Evolutionary conservation across 2,888 invertebrate species (phyloP).

Genomic region (Craniophora ligustri): DNA sequence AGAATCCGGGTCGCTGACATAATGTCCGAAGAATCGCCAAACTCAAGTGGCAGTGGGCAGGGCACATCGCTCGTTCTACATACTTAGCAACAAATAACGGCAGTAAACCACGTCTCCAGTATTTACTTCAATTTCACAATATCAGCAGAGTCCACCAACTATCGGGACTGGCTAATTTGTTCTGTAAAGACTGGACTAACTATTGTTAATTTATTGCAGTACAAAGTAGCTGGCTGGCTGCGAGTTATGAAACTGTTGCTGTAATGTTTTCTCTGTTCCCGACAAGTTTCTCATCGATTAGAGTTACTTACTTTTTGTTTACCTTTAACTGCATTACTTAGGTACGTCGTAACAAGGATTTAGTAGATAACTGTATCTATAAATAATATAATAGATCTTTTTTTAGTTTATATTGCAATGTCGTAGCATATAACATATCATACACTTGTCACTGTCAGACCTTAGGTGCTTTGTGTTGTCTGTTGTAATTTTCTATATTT

Average conservation of each 20-base stretch:
- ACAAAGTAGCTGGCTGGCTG: slow-evolving; percentile 33
- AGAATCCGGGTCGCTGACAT: too few relatives aligned
- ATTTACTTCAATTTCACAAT: slow-evolving; percentile 27
- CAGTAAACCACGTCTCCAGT: not conserved
- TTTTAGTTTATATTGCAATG: too few relatives aligned
- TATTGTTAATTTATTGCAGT: slow-evolving; percentile 60
- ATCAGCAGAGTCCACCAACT: slow-evolving; percentile 49
- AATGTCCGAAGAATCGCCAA: too few relatives aligned
- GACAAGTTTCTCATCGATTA: slow-evolving; percentile 31
- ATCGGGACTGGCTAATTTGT: slow-evolving; percentile 63
- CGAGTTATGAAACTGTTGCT: slow-evolving; percentile 39
- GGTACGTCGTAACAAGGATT: not conserved
- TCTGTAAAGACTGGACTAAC: slow-evolving; percentile 61
- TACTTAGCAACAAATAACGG: too few relatives aligned
- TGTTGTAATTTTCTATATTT: too few relatives aligned
- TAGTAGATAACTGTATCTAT: too few relatives aligned
- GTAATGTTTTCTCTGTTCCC: slow-evolving; percentile 31
- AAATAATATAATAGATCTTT: too few relatives aligned
- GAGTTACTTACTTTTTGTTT: slow-evolving; percentile 38
- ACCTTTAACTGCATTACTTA: not conserved
- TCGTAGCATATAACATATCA: too few relatives aligned
- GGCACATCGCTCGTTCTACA: too few relatives aligned
- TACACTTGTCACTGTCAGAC: too few relatives aligned
- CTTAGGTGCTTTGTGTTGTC: too few relatives aligned
- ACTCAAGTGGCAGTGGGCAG: too few relatives aligned